These are phyloP conservation scores for Drosophila kurseongensis DNA, from an alignment of 1,140 invertebrate species.

Conservation along the genomic window DNA sequence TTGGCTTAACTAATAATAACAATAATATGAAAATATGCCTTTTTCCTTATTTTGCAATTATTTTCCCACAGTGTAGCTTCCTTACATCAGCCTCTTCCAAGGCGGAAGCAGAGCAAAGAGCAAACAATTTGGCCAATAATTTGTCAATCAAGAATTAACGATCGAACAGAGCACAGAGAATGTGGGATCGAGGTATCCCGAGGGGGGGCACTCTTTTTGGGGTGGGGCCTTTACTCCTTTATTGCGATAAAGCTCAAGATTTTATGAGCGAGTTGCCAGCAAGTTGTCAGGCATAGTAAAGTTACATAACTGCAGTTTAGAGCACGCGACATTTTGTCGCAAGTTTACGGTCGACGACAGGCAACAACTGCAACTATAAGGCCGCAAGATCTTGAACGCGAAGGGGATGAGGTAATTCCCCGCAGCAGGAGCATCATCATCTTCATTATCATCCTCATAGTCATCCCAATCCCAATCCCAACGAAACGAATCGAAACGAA, in stretches of 20 bases:
- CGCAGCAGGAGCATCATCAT: conserved; percentile 27
- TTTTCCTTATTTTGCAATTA: no score
- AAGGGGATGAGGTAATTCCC: conserved; percentile 2
- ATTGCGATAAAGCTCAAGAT: conserved; percentile 66
- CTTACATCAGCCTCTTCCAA: conserved; percentile 8
- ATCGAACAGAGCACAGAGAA: conserved; percentile 3
- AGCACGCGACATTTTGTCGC: conserved; percentile 80
- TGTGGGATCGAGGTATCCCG: not conserved
- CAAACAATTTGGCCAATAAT: conserved; percentile 61
- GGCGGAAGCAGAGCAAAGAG: conserved; percentile 35
- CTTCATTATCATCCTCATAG: conserved; percentile 5
- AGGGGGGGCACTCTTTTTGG: not conserved
- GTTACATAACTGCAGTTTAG: conserved; percentile 82
- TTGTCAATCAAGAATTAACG: conserved; percentile 57
- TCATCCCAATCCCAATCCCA: conserved; percentile 25
- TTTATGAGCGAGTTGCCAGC: conserved; percentile 64
- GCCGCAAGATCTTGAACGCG: not conserved
- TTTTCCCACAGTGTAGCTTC: not conserved
- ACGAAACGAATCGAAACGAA: conserved; percentile 33
- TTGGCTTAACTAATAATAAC: no score
- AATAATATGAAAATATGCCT: no score
- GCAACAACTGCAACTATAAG: conserved; percentile 2
- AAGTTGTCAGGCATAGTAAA: conserved; percentile 79
- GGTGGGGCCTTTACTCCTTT: conserved; percentile 13
- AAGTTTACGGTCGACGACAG: conserved; percentile 73